A percentile compares a stretch with the other conserved stretches of the same genome.
These are phyloP conservation scores for Tupaia chinensis DNA, from an alignment of 2,113 vertebrate genomes.

Conservation along the genomic window DNA sequence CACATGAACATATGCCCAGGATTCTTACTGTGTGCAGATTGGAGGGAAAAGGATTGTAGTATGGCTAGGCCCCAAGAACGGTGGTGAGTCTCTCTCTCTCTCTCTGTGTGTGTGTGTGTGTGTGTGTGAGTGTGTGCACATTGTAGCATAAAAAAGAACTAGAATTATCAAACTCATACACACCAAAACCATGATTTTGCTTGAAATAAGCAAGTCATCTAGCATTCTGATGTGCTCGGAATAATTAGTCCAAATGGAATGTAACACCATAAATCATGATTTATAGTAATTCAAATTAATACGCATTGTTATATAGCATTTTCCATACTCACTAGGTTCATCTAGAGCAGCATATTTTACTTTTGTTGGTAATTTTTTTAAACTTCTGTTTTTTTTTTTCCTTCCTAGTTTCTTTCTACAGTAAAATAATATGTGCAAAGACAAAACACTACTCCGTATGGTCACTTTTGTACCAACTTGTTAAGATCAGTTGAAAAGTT, in stretches of 20 bases:
- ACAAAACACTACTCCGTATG: neutral
- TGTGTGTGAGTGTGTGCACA: too few species aligned
- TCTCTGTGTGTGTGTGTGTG: too few species aligned
- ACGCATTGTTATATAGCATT: neutral
- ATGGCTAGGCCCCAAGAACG: too few species aligned
- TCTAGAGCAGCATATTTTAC: neutral
- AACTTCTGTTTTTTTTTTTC: neutral
- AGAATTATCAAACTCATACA: neutral
- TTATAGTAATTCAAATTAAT: constrained; percentile 39
- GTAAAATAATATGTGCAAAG: neutral
- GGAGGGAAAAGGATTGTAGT: too few species aligned
- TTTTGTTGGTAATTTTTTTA: neutral
- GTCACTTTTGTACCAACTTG: neutral
- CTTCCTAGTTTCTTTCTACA: neutral
- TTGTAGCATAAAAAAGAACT: too few species aligned
- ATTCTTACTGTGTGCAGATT: too few species aligned
- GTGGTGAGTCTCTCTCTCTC: too few species aligned
- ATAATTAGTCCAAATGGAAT: constrained; percentile 43
- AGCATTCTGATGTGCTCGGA: constrained; percentile 35
- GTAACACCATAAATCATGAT: neutral
- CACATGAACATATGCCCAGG: too few species aligned
- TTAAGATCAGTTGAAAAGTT: constrained; percentile 49
- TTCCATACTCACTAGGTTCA: neutral
- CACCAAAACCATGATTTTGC: constrained; percentile 34
- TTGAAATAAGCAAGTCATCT: neutral